phyloP scores from a whole-genome alignment of 1,140 invertebrate species.

The Pteromalus puparum region DNA sequence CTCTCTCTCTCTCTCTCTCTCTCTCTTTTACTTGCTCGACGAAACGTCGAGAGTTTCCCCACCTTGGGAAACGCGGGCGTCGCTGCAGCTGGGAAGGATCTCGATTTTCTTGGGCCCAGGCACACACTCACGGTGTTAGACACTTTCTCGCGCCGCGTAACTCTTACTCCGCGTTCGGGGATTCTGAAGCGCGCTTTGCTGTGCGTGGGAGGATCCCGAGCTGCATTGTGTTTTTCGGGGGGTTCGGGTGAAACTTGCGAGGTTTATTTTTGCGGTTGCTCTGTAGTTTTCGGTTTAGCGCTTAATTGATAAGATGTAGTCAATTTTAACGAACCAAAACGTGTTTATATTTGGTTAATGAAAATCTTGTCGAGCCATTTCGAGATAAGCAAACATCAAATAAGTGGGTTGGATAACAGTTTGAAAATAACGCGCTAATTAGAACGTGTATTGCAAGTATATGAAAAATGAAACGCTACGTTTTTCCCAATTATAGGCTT shows the following conservation, averaged over 20 bases:
- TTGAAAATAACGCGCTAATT: too few species aligned
- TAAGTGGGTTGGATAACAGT: not conserved
- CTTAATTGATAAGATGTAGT: too few species aligned
- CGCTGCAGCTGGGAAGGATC: conserved; percentile 31
- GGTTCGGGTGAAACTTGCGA: not conserved
- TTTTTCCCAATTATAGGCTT: not conserved
- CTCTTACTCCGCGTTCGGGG: not conserved
- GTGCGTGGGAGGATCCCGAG: not conserved
- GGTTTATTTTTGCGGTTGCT: not conserved
- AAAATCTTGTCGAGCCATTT: too few species aligned
- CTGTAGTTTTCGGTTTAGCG: too few species aligned
- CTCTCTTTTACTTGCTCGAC: conserved; percentile 2
- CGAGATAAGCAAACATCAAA: not conserved
- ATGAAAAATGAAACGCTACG: not conserved
- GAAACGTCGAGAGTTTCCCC: conserved; percentile 45
- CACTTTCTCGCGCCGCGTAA: conserved; percentile 33
- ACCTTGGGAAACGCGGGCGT: conserved; percentile 38
- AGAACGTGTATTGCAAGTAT: too few species aligned
- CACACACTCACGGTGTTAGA: not conserved
- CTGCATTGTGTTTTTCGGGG: not conserved
- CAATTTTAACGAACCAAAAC: too few species aligned
- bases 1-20: conserved; percentile 22
- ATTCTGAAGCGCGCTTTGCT: not conserved
- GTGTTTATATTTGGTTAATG: too few species aligned
- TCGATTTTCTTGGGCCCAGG: conserved; percentile 36